These are phyloP conservation scores for Lampropteryx suffumata DNA, from an alignment of 2,888 invertebrate genomes.

Conservation along the genomic window DNA sequence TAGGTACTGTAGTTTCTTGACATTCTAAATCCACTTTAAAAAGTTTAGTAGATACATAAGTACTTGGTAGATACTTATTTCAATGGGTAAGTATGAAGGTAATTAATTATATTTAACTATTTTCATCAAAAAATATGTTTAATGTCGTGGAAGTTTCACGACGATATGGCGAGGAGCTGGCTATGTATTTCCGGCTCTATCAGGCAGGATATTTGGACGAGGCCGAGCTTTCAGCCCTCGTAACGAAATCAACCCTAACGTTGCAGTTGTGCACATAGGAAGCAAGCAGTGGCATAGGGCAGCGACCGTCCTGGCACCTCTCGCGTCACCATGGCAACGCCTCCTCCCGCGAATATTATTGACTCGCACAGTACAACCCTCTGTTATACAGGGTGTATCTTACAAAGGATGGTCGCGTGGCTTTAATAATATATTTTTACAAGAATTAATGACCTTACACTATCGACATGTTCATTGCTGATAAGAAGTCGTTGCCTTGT, in stretches of 20 bases:
- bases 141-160: too few relatives aligned
- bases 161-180: too few relatives aligned
- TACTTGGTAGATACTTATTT: too few relatives aligned
- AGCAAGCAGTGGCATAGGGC: constrained; percentile 55
- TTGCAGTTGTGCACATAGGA: constrained; percentile 50
- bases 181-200: too few relatives aligned
- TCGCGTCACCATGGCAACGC: constrained; percentile 75
- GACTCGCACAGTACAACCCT: constrained; percentile 54
- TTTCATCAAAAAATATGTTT: too few relatives aligned
- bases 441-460: constrained; percentile 58
- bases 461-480: constrained; percentile 66
- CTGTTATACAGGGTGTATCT: constrained; percentile 18
- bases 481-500: constrained; percentile 62
- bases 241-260: constrained; percentile 1
- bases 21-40: too few relatives aligned
- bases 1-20: too few relatives aligned
- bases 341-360: constrained; percentile 69
- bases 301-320: constrained; percentile 53
- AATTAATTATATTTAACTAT: too few relatives aligned
- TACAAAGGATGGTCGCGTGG: constrained; percentile 47
- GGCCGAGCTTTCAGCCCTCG: background rate
- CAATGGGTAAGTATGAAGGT: too few relatives aligned
- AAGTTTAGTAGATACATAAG: too few relatives aligned
- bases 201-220: background rate
- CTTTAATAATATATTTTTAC: constrained; percentile 66